Conservation (phyloP, 2,888 invertebrate genomes). For the Horisme vitalbata region DNA sequence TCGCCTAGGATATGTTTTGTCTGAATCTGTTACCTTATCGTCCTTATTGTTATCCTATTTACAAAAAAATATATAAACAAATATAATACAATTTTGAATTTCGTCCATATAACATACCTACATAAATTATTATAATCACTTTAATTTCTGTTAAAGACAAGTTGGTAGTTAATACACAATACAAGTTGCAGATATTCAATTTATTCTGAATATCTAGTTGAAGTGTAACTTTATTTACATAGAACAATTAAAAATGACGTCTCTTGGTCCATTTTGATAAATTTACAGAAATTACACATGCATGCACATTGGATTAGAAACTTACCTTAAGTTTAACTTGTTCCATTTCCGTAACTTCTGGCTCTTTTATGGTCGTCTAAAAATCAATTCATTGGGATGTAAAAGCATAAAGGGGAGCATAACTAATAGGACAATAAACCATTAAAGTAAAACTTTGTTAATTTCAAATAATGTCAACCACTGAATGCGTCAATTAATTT, state of each 20-base stretch:
- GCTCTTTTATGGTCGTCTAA: constrained; percentile 69
- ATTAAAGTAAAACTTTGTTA: constrained; percentile 23
- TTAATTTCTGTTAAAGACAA: constrained; percentile 20
- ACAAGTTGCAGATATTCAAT: too few species aligned
- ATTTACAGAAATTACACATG: constrained; percentile 30
- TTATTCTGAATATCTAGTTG: constrained; percentile 46
- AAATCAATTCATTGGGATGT: constrained; percentile 60
- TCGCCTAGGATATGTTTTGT: constrained; percentile 69
- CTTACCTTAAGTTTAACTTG: constrained; percentile 77
- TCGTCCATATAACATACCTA: neutral
- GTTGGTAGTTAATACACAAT: constrained; percentile 51
- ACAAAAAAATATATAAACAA: constrained; percentile 59
- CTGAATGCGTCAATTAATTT: too few species aligned
- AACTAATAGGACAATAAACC: constrained; percentile 8
- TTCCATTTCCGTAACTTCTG: constrained; percentile 59
- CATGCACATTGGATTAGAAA: constrained; percentile 36
- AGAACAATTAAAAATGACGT: constrained; percentile 28
- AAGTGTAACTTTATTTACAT: constrained; percentile 49
- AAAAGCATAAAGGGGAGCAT: constrained; percentile 54
- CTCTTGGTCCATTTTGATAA: neutral
- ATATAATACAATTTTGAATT: constrained; percentile 1
- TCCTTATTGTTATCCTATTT: constrained; percentile 67
- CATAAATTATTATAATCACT: constrained; percentile 12
- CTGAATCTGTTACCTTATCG: constrained; percentile 66
- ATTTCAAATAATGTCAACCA: too few species aligned